These are phyloP conservation scores for Morpho deidamia DNA, from an alignment of 2,888 invertebrate genomes.

Conservation along the genomic window DNA sequence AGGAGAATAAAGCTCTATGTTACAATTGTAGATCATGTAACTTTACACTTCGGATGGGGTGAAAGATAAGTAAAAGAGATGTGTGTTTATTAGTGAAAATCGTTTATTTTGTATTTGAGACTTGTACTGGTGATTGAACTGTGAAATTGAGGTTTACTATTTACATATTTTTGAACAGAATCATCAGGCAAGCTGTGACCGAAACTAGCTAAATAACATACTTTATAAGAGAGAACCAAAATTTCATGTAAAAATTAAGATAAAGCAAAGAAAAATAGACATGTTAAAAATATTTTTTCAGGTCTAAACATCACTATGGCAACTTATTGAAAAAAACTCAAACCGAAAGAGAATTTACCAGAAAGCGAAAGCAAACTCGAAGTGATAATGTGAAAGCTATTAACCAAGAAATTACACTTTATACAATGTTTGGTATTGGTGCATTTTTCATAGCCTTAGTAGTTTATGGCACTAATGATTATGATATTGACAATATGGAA, in stretches of 20 bases:
- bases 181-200: background rate
- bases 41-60: too few species aligned
- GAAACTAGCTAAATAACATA: too few species aligned
- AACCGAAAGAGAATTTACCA: conserved; percentile 42
- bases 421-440: conserved; percentile 36
- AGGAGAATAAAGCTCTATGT: too few species aligned
- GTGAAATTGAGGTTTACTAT: background rate
- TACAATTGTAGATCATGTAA: too few species aligned
- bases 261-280: background rate
- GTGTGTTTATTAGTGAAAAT: too few species aligned
- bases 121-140: background rate
- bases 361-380: conserved; percentile 31
- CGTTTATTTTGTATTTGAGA: too few species aligned
- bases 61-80: too few species aligned
- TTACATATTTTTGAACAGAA: background rate
- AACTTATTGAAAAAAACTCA: conserved; percentile 45
- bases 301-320: conserved; percentile 76
- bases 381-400: conserved; percentile 23
- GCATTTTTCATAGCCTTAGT: conserved; percentile 39
- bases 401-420: conserved; percentile 46
- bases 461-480: conserved; percentile 43
- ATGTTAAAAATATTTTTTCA: conserved; percentile 32
- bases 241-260: background rate
- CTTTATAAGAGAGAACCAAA: background rate
- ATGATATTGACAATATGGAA: conserved; percentile 38